Evolutionary conservation across 1,140 invertebrate species (phyloP), one percentile per base, ranked within the genome.

Genomic region (Lineus longissimus): DNA sequence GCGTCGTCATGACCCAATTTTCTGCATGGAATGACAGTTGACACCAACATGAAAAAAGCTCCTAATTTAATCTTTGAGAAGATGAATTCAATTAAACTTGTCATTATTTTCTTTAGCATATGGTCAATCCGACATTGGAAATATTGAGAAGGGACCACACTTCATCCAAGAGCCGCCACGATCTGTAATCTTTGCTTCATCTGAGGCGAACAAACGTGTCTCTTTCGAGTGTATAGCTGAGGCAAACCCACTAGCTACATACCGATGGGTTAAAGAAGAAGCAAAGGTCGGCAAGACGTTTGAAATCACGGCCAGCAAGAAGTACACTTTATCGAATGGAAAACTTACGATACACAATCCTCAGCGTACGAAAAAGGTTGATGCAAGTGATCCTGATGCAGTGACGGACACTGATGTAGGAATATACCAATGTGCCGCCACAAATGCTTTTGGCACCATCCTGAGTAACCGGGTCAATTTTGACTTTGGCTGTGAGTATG

Each of bases 251-350:
- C 86, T 90, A 15, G 92, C 94, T 0, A 89, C 87, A 6, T 98
- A 97, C 78, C 86, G 90, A 75, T 97, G 94, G 94, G 97, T 87
- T 73, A 57, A 62, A 45, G 55, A 62, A 40, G 31, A 17, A 22
- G 30, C 61, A 33, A n/a, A 23, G 15, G 17, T 22, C 7, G 43
- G 62, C 29, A 56, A 62, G 2, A n/a, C 41, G 25, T 13, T 57
- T 60, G 45, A 60, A 41, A 58, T 62, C 30, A 25, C 19, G 23
- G 40, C 45, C 64, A 11, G 61, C 51, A 23, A 7, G 64, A 63
- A 91, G 57, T 93, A 90, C 75, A 95, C 94, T 1, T 79, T 96
- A 9, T 95, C 91, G 75, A 94, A 94, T 69, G 95, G 95, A 36
- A 89, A 88, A 57, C 80, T 98, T 0, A 94, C 94, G 63, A 96